Evolutionary conservation across 2,113 vertebrate genomes (phyloP), one percentile per base, ranked within the genome.

Genomic region (Jacana jacana): DNA sequence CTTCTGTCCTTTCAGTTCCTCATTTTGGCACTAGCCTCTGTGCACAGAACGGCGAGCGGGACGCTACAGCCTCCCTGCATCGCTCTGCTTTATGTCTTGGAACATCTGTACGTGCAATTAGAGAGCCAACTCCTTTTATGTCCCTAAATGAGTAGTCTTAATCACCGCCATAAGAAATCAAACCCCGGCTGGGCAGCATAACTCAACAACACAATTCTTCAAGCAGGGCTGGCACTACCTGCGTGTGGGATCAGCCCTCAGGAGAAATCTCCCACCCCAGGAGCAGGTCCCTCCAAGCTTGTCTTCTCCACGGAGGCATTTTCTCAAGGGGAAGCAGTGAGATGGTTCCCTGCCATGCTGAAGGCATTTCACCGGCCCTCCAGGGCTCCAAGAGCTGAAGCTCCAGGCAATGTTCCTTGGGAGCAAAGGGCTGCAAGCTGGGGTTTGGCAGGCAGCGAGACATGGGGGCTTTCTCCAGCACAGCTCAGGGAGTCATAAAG

Each of bases 141-240:
- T 92, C 92, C 86, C 91, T 95, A 96, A 95, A 97, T 91, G 88
- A 94, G 88, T 24, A 77, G 81, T 39, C 81, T 95, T 95, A 97
- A 97, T 94, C 96, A 95, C 81, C 2, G 1, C 77, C 86, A n/a
- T 89, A 92, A 94, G 92, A 89, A 92, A 92, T 79, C 65, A 91
- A 91, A 92, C 52, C 88, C 77, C 76, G 92, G 13, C 78, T 81
- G 90, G 95, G 93, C 83, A 96, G 80, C 80, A 57, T 40, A 79
- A 15, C 83, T 79, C 88, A 71, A 37, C 2, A 5, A 57, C 3
- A 13, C 22, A 17, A 60, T 65, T 63, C 88, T 71, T 57, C 1
- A 6, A 68, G 86, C 76, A 0, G 8, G 61, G 80, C 76, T 77
- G 60, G 86, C 82, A 46, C 28, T 75, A 68, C 86, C 76, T 57